Evolutionary conservation across 92 coral and sea anemone species (phyloP).

Genomic region (Zoanthus sansibaricus): DNA sequence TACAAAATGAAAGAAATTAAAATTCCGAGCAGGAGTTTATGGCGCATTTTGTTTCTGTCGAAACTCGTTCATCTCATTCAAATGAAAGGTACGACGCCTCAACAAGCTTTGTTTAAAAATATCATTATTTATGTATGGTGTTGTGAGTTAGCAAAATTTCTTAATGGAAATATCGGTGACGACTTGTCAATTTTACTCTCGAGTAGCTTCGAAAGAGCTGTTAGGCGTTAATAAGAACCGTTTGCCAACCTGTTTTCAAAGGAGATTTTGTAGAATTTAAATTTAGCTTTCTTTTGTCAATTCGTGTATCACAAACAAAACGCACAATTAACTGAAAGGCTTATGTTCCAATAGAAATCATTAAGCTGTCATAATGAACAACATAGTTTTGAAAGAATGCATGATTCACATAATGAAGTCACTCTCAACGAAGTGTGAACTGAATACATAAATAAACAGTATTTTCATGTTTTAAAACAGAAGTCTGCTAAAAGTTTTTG

Average conservation of each 20-base stretch:
- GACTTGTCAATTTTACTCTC: not conserved
- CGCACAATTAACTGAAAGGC: not conserved
- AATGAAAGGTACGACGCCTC: not conserved
- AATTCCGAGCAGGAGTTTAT: not conserved
- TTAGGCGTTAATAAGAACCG: not conserved
- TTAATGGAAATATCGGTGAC: slow-evolving; percentile 22
- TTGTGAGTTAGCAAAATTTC: slow-evolving; percentile 10
- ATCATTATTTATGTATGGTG: slow-evolving; percentile 22
- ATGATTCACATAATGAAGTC: not conserved
- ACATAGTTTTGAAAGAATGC: not conserved
- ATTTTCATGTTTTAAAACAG: too few relatives aligned
- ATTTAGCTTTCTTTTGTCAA: not conserved
- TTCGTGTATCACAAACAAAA: not conserved
- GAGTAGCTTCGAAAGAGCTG: not conserved
- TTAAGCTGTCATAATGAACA: not conserved
- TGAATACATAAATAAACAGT: not conserved
- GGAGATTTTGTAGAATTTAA: not conserved
- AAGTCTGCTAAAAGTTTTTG: too few relatives aligned
- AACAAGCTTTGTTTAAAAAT: not conserved
- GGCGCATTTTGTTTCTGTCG: not conserved
- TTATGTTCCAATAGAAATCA: not conserved
- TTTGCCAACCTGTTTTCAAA: not conserved
- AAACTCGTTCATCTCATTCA: not conserved
- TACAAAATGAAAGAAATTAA: not conserved
- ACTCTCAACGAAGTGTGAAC: not conserved